These are phyloP conservation scores for Nebria brevicollis DNA, from an alignment of 2,888 invertebrate species.

Conservation along the genomic window DNA sequence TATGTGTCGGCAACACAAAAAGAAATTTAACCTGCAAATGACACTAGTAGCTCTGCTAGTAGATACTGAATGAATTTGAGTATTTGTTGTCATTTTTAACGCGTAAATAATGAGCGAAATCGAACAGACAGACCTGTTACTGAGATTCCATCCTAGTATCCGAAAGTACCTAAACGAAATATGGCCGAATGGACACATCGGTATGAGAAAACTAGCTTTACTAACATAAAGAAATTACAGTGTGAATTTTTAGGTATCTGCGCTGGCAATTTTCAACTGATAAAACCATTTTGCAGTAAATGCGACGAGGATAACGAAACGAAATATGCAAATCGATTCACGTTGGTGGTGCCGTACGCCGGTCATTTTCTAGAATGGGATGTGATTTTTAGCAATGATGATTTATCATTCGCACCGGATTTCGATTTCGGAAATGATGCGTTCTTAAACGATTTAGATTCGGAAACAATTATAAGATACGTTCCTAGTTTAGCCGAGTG, in stretches of 20 bases:
- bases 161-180: constrained; percentile 53
- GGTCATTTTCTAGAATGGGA: constrained; percentile 75
- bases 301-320: constrained; percentile 57
- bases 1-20: background rate
- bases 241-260: constrained; percentile 50
- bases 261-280: constrained; percentile 48
- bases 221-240: background rate
- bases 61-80: background rate
- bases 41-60: no score
- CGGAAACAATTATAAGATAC: constrained; percentile 65
- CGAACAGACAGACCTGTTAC: constrained; percentile 50
- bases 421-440: constrained; percentile 77
- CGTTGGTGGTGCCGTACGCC: constrained; percentile 75
- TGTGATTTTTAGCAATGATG: constrained; percentile 71
- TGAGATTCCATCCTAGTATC: constrained; percentile 53
- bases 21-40: background rate
- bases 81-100: background rate
- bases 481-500: constrained; percentile 73
- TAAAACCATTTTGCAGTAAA: constrained; percentile 48
- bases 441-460: constrained; percentile 71
- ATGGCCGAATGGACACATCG: constrained; percentile 51
- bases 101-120: constrained; percentile 46
- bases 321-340: constrained; percentile 66
- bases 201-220: constrained; percentile 48
- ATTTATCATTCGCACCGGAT: constrained; percentile 72